Evolutionary conservation across 2,113 vertebrate genomes (phyloP).

Genomic region (Aspiorhynchus laticeps): DNA sequence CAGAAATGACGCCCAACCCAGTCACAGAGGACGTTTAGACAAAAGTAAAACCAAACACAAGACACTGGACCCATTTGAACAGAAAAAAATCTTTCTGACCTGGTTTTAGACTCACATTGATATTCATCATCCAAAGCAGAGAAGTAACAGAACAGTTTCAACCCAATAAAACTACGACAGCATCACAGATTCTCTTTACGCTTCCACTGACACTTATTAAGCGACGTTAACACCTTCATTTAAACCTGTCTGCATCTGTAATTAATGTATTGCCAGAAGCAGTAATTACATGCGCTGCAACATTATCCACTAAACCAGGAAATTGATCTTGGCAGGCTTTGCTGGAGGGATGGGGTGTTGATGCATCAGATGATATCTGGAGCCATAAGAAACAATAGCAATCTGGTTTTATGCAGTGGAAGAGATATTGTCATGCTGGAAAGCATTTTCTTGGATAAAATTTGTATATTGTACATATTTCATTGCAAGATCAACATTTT

Average conservation of each 20-base stretch:
- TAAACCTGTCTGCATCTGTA: conserved; percentile 69
- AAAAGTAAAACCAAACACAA: conserved; percentile 19
- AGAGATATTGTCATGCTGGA: not conserved
- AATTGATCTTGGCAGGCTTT: conserved; percentile 61
- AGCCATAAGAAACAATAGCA: not conserved
- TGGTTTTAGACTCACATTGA: not conserved
- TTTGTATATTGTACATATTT: not conserved
- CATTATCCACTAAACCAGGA: conserved; percentile 63
- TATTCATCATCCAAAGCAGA: not conserved
- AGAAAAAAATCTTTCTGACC: not conserved
- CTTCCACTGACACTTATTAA: not conserved
- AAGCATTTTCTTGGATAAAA: not conserved
- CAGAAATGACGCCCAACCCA: not conserved
- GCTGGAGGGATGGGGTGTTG: conserved; percentile 39
- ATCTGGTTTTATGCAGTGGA: not conserved
- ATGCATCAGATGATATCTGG: conserved; percentile 25
- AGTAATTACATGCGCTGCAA: conserved; percentile 70
- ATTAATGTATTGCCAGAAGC: conserved; percentile 69
- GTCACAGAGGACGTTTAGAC: not conserved
- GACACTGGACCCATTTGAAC: not conserved
- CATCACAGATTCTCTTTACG: not conserved
- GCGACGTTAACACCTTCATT: conserved; percentile 64
- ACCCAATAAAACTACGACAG: not conserved
- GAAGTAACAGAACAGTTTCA: not conserved
- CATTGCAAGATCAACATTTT: not conserved